Base-by-base conservation (phyloP, 2,888 invertebrate genomes). In the Dusona sp. region DNA sequence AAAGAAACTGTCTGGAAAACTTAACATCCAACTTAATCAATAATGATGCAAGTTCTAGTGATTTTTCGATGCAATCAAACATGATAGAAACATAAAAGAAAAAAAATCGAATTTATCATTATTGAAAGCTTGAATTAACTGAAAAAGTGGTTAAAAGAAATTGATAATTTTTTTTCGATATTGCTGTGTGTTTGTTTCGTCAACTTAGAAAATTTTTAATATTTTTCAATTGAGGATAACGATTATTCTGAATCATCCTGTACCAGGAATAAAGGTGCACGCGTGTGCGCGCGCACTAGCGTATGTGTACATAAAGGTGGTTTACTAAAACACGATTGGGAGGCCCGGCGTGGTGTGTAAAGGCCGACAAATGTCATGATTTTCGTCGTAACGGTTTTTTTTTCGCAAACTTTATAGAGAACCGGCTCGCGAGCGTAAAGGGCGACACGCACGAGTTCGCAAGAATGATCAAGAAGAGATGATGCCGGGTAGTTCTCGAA, bases 401-500 rank as follows among this genome's bases (percentile, higher is more conserved):
- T 29, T 61, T 65, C 79, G 82, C 79, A 82, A 84, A 79, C 79
- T 75, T 89, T 75, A 77, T 36, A 61, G 61, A 29, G 61, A 77
- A 82, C 80, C 84, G 78, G 79, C 88, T 84, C 78, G 70, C 74
- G 68, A 64, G 72, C 45, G 73, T 79, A 72, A 82, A 85, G 70
- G 74, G 79, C 74, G 72, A 72, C 25, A 64, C 11, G 57, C 57
- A 68, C 54, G 77, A 83, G 86, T 90, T 89, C 91, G 61, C 61
- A 61, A 91, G 87, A 88, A 92, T 91, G 91, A 90, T 88, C 89
- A 90, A 91, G 93, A 93, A 90, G 93, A 93, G 91, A 94, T 94
- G 93, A 94, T 94, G 93, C 92, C 93, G 89, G 91, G 91, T 90
- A 92, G 91, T 80, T 92, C 92, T 90, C 91, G 92, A 88, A 92